Conservation (phyloP, 2,797 vertebrate genomes). For the Geotrypetes seraphini region DNA sequence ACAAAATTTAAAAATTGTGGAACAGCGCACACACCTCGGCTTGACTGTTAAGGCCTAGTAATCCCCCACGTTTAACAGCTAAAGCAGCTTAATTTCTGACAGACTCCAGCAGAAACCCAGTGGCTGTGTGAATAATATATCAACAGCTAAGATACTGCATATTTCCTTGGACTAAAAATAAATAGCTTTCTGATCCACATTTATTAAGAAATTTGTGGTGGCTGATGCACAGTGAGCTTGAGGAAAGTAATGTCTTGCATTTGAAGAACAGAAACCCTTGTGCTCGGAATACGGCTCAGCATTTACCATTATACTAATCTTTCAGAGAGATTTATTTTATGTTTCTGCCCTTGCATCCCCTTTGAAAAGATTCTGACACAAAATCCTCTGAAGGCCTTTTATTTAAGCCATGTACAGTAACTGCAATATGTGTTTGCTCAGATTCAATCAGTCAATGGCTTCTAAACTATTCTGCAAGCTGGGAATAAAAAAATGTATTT, state of each 20-base stretch:
- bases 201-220: constrained; percentile 1
- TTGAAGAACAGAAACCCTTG: not conserved
- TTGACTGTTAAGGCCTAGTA: too few species aligned
- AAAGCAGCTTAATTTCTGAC: too few species aligned
- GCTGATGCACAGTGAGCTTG: constrained; percentile 24
- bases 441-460: constrained; percentile 13
- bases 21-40: too few species aligned
- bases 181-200: constrained; percentile 20
- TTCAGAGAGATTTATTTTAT: too few species aligned
- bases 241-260: constrained; percentile 3
- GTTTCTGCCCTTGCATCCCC: constrained; percentile 6
- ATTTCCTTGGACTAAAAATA: constrained; percentile 21
- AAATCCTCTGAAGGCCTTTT: constrained; percentile 8
- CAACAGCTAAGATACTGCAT: constrained; percentile 7
- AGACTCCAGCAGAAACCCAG: not conserved
- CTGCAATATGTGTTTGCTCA: constrained; percentile 11
- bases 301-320: not conserved
- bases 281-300: not conserved
- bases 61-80: too few species aligned
- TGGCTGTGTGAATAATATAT: not conserved
- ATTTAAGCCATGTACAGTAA: constrained; percentile 5
- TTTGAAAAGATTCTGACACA: constrained; percentile 16
- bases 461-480: constrained; percentile 24
- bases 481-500: constrained; percentile 11
- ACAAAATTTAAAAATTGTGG: too few species aligned